A percentile compares a stretch with the other conserved stretches of the same genome.
Evolutionary conservation across 2,888 invertebrate genomes (phyloP).

Genomic region (Fragum sueziense): DNA sequence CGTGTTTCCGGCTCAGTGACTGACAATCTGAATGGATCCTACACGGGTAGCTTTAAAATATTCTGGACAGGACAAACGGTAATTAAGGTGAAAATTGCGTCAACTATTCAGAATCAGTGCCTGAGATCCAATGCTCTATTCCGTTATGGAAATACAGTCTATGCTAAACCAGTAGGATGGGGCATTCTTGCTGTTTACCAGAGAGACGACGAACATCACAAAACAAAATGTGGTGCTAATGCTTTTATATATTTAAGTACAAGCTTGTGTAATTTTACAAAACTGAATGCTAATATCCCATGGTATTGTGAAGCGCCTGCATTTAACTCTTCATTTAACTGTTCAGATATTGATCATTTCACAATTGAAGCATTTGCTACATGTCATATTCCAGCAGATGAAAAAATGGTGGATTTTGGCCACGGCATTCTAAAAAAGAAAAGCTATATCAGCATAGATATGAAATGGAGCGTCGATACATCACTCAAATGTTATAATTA

Average conservation of each 20-base stretch:
- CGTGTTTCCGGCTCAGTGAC: conserved; percentile 37
- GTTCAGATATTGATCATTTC: conserved; percentile 37
- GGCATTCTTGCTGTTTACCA: conserved; percentile 38
- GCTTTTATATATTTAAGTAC: conserved; percentile 24
- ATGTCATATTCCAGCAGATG: background rate
- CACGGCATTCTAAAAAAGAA: conserved; percentile 25
- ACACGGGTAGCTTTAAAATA: conserved; percentile 36
- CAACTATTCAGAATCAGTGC: conserved; percentile 44
- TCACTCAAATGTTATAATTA: conserved; percentile 4
- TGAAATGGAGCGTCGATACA: background rate
- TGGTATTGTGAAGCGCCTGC: conserved; percentile 54
- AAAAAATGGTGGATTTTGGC: conserved; percentile 33
- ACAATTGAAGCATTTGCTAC: conserved; percentile 10
- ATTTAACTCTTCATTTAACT: background rate
- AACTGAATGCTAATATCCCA: conserved; percentile 30
- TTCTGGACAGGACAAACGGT: conserved; percentile 41
- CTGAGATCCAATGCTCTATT: conserved; percentile 28
- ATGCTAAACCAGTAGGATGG: conserved; percentile 33
- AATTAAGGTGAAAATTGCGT: conserved; percentile 38
- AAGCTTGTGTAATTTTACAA: conserved; percentile 48
- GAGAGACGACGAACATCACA: background rate
- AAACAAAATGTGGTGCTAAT: conserved; percentile 43
- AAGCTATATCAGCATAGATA: background rate
- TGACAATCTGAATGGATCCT: conserved; percentile 50
- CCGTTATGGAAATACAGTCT: conserved; percentile 51